Conservation (phyloP, 2,113 vertebrate genomes). For the Aptenodytes forsteri region DNA sequence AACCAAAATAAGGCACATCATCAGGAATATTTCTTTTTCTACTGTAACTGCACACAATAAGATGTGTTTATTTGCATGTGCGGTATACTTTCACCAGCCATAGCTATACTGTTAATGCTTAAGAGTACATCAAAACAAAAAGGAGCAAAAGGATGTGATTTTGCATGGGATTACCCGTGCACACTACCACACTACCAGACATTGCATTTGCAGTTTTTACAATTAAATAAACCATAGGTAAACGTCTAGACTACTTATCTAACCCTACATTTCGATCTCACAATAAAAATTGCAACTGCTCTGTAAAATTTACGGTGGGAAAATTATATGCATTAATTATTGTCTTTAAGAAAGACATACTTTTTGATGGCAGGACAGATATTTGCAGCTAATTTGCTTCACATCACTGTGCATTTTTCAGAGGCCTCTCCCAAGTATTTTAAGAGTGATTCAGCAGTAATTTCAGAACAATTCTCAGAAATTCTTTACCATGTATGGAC, state of each 20-base stretch:
- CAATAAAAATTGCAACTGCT: background rate
- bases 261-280: background rate
- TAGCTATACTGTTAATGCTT: background rate
- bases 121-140: background rate
- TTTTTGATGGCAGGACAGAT: background rate
- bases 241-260: background rate
- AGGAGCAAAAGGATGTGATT: background rate
- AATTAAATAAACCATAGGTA: background rate
- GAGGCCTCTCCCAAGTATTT: background rate
- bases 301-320: background rate
- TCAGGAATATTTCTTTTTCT: background rate
- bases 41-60: background rate
- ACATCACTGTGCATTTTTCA: background rate
- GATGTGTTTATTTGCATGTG: background rate
- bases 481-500: slow-evolving; percentile 56
- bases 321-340: background rate
- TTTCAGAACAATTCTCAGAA: slow-evolving; percentile 44
- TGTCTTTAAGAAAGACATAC: background rate
- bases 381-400: background rate
- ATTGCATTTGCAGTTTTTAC: background rate
- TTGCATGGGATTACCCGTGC: background rate
- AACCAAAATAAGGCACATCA: background rate
- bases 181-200: background rate
- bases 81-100: background rate
- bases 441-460: slow-evolving; percentile 36